These are phyloP conservation scores for Tribolium freemani DNA, from an alignment of 2,888 invertebrate genomes.

Conservation along the genomic window DNA sequence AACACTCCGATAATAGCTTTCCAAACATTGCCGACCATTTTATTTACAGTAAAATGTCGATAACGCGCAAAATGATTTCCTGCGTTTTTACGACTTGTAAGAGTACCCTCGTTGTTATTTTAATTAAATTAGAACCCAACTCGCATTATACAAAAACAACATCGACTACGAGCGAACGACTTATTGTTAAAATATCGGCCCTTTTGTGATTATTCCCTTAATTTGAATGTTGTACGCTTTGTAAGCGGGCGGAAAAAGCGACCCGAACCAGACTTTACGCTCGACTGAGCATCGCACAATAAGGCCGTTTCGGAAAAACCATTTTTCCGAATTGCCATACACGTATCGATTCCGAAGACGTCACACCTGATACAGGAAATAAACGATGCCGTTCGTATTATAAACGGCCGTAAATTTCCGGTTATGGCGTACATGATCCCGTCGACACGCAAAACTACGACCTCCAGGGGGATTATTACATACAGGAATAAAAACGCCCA, in stretches of 20 bases:
- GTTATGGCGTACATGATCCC: constrained; percentile 34
- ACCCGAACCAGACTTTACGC: constrained; percentile 18
- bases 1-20: constrained; percentile 14
- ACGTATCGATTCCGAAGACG: constrained; percentile 21
- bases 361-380: constrained; percentile 42
- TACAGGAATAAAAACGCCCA: not conserved
- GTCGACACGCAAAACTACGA: constrained; percentile 26
- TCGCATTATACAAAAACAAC: constrained; percentile 20
- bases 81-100: not conserved
- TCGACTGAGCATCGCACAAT: constrained; percentile 14
- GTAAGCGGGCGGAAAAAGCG: not conserved
- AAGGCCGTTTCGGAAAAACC: not conserved
- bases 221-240: constrained; percentile 21
- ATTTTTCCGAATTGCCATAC: constrained; percentile 27
- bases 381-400: constrained; percentile 36
- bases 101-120: constrained; percentile 6
- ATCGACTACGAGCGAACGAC: not conserved
- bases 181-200: constrained; percentile 21
- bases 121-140: constrained; percentile 7
- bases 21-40: constrained; percentile 4
- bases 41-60: constrained; percentile 10
- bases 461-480: constrained; percentile 8
- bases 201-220: constrained; percentile 28
- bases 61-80: not conserved
- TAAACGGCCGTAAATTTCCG: constrained; percentile 37